Base-by-base conservation (phyloP, 2,113 vertebrate genomes). In the Ramphastos sulfuratus region DNA sequence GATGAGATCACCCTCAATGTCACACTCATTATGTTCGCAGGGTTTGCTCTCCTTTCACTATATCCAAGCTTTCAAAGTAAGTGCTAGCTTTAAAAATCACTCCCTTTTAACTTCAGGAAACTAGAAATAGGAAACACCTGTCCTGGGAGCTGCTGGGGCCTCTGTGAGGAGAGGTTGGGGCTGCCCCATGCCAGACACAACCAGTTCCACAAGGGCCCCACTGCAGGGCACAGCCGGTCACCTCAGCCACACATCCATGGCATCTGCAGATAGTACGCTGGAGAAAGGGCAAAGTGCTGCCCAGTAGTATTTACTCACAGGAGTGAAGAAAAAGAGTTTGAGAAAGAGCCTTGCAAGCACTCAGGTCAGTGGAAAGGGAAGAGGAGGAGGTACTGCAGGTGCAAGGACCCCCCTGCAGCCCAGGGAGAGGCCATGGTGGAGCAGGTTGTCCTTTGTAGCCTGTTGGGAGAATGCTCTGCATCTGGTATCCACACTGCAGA, bases 241-340 rank as follows among this genome's bases (percentile, higher is more conserved):
- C n/a, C 14, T 11, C 39, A 6, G 79, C 33, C 25, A 3, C 1
- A 3, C 1, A 1, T 13, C 4, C 15, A 7, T 2, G 14, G 11
- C 1, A 4, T 16, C 17, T 27, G 2, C 30, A 15, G 33, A 64
- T 79, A 64, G 39, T 0, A 0, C 10, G 0, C 0, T 2, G 9
- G 15, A 39, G 4, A 63, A 28, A 0, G 0, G 5, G 23, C 6
- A 64, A 84, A 75, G 50, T 0, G 0, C 21, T 37, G 58, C 42
- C 18, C 4, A 0, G 33, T 0, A 3, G n/a, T 14, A 27, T 21
- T 71, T 72, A 35, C 66, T 75, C 42, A 23, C 13, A 60, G 17
- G 4, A 9, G 0, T 21, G 65, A 78, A n/a, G 70, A 25, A 31
- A 64, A 70, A 50, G 33, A 16, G 12, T 28, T 14, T 27, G 14